These are phyloP conservation scores for Ornithoptera alexandrae DNA, from an alignment of 2,888 invertebrate genomes.

Conservation along the genomic window DNA sequence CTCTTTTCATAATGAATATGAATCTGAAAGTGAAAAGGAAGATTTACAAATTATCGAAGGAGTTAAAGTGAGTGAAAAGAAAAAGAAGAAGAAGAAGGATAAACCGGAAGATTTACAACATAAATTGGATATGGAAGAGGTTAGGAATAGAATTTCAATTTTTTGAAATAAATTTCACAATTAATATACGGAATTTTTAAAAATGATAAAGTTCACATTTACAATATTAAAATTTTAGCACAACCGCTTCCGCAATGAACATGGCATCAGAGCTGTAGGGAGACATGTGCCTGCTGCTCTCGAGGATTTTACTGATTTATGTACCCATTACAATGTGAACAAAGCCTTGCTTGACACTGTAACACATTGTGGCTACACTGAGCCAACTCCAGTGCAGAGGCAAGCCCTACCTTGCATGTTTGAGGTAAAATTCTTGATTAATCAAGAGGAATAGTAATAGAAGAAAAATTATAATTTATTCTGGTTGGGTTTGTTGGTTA, in stretches of 20 bases:
- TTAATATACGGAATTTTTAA: neutral
- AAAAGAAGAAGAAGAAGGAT: slow-evolving; percentile 63
- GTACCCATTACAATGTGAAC: slow-evolving; percentile 76
- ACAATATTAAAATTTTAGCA: slow-evolving; percentile 72
- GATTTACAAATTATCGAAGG: slow-evolving; percentile 68
- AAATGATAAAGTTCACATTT: neutral
- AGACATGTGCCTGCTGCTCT: slow-evolving; percentile 89
- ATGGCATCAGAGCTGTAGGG: slow-evolving; percentile 89
- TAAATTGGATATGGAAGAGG: slow-evolving; percentile 69
- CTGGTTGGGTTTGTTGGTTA: no score
- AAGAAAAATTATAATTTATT: no score
- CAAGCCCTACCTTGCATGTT: slow-evolving; percentile 95
- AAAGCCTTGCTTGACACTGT: slow-evolving; percentile 84
- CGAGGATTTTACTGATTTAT: slow-evolving; percentile 84
- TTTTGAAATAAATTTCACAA: neutral
- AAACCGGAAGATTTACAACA: slow-evolving; percentile 71
- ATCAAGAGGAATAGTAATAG: neutral
- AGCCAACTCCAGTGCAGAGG: slow-evolving; percentile 94
- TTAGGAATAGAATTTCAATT: slow-evolving; percentile 32
- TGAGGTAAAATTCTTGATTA: slow-evolving; percentile 68
- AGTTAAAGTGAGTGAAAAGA: slow-evolving; percentile 63
- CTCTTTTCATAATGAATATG: slow-evolving; percentile 32
- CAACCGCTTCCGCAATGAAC: slow-evolving; percentile 85
- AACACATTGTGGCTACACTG: slow-evolving; percentile 83
- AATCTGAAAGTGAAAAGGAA: slow-evolving; percentile 33